Base-by-base conservation (phyloP, 1,140 invertebrate genomes). In the Drosophila mojavensis region DNA sequence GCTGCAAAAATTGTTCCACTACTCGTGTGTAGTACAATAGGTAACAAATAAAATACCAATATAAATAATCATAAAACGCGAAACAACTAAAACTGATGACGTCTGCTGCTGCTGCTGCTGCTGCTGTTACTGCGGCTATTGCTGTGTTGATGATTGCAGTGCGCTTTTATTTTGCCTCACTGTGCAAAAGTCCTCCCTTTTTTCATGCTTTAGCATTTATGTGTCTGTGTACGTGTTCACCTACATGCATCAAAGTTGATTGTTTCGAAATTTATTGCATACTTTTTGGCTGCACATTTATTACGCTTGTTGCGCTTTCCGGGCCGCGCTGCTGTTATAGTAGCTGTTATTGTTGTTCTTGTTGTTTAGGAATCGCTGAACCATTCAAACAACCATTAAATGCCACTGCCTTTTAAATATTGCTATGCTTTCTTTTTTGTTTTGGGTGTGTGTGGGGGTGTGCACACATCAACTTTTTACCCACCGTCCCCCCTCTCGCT, bases 231-330 rank as follows among this genome's bases (percentile, higher is more conserved):
- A 24, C 55, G 74, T 50, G 67, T 79, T 90, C 75, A 86, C 81
- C 85, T 90, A 90, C 79, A 90, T 81, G 83, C 77, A 88, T 91
- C 79, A 90, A 88, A 81, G 79, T 91, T 86, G 83, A 90, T 90
- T 88, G 86, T 90, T 90, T 79, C 70, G 75, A 90, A 90, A 90
- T 90, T 90, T 90, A 90, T 90, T 90, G 82, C 86, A 83, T 81
- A 83, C 86, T 90, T 88, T 86, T 83, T 78, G 80, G 88, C 73
- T 69, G 83, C 75, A 89, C 81, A 88, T 88, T 88, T 88, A 88
- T 88, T 89, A 89, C 84, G 84, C 83, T 88, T 88, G 83, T 88
- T 88, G 83, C 83, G 78, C 82, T 77, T 78, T 73, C 63, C 69
- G 64, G 50, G 59, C 53, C 63, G 64, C 50, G 55, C 24, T 70